A percentile compares a stretch with the other conserved stretches of the same genome.
Conservation (phyloP, 2,113 vertebrate species). For the Myiopsitta monachus region DNA sequence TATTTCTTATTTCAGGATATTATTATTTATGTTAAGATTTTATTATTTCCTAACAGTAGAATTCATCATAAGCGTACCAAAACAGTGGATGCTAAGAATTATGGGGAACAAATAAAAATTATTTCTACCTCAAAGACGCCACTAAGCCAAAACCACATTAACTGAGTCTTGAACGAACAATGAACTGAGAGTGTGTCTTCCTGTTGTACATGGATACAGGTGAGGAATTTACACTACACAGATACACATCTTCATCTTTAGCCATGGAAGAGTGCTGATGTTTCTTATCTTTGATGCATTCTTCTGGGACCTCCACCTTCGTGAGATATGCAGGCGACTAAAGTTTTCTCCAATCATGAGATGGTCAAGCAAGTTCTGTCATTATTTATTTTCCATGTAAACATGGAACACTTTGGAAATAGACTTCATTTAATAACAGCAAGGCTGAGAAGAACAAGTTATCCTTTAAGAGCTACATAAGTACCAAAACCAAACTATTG, state of each 20-base stretch:
- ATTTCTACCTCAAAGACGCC: neutral
- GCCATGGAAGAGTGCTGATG: neutral
- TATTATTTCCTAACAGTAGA: neutral
- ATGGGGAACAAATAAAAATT: neutral
- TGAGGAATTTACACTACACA: neutral
- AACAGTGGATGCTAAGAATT: neutral
- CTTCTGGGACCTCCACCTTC: neutral
- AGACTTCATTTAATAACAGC: neutral
- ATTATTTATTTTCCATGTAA: neutral
- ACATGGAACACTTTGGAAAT: neutral
- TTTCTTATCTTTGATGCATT: neutral
- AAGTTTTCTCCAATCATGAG: neutral
- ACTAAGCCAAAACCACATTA: neutral
- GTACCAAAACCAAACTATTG: neutral
- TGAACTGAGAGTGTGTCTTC: neutral
- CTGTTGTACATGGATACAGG: neutral
- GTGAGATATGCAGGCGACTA: fast-evolving
- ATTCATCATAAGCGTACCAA: neutral
- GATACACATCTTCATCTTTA: neutral
- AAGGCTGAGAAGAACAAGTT: neutral
- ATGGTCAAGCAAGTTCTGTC: neutral
- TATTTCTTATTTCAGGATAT: neutral
- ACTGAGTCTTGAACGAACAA: neutral
- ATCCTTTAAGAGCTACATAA: neutral
- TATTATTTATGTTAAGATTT: neutral